A percentile compares a stretch with the other conserved stretches of the same genome.
Evolutionary conservation across 2,888 invertebrate genomes (phyloP).

Genomic region (Meta bourneti): DNA sequence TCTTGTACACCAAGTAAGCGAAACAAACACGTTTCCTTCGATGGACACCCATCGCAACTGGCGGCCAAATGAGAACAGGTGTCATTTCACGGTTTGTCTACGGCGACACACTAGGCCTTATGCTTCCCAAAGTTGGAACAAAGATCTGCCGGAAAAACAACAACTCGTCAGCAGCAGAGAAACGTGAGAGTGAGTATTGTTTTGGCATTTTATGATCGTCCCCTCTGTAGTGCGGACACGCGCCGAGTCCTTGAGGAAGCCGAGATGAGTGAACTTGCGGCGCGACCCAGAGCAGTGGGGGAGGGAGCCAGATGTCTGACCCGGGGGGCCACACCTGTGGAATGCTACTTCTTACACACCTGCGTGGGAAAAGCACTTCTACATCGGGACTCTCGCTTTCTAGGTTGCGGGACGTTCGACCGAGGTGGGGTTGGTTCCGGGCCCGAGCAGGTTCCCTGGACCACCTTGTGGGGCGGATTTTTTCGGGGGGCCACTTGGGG

Average conservation of each 20-base stretch:
- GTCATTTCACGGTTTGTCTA: no score
- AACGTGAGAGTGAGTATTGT: no score
- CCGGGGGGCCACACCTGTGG: constrained; percentile 67
- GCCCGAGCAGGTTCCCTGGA: background rate
- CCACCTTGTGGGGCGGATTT: background rate
- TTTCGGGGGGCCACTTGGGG: constrained; percentile 4
- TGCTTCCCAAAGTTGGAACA: no score
- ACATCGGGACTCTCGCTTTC: background rate
- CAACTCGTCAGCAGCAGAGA: no score
- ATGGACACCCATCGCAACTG: no score
- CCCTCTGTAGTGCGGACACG: no score
- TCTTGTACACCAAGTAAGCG: no score
- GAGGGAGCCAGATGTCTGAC: constrained; percentile 36
- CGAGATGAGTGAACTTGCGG: background rate
- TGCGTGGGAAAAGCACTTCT: constrained; percentile 62
- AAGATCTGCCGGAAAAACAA: no score
- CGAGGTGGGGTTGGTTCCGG: background rate
- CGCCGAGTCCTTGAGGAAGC: background rate
- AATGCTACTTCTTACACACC: constrained; percentile 51
- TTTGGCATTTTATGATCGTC: no score
- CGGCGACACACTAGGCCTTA: no score
- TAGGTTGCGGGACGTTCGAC: background rate
- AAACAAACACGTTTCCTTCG: no score
- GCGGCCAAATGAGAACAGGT: no score
- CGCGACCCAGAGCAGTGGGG: constrained; percentile 35